A percentile compares a stretch with the other conserved stretches of the same genome.
Evolutionary conservation across 2,888 invertebrate genomes (phyloP).

Genomic region (Hirtodrosophila histrioides): DNA sequence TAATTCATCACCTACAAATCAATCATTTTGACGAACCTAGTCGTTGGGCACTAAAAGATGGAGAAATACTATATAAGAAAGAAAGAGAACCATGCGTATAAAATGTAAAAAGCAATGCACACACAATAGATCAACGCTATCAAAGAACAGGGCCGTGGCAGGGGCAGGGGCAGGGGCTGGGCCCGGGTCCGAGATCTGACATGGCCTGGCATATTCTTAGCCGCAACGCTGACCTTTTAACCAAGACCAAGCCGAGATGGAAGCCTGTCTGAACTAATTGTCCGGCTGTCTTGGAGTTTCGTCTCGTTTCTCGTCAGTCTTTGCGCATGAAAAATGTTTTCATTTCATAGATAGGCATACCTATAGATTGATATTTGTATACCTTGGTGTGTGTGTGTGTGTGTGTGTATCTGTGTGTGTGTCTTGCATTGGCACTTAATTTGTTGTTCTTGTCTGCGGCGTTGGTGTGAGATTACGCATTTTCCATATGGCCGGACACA

Average conservation of each 20-base stretch:
- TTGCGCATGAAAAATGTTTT: slow-evolving; percentile 74
- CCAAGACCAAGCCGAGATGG: slow-evolving; percentile 50
- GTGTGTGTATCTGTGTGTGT: slow-evolving; percentile 16
- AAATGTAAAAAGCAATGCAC: slow-evolving; percentile 67
- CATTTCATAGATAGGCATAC: slow-evolving; percentile 65
- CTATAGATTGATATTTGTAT: slow-evolving; percentile 60
- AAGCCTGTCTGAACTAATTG: slow-evolving; percentile 77
- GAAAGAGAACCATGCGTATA: slow-evolving; percentile 59
- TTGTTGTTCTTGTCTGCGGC: slow-evolving; percentile 68
- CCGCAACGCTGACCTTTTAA: slow-evolving; percentile 72
- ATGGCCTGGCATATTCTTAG: slow-evolving; percentile 42
- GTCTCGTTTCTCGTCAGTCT: slow-evolving; percentile 51
- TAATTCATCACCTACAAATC: slow-evolving; percentile 84
- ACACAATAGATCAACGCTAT: slow-evolving; percentile 75
- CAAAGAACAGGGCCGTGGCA: slow-evolving; percentile 47
- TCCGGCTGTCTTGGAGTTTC: slow-evolving; percentile 54
- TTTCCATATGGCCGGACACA: slow-evolving; percentile 47
- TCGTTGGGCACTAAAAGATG: slow-evolving; percentile 62
- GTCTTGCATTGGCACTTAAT: slow-evolving; percentile 67
- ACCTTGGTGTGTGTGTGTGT: slow-evolving; percentile 31
- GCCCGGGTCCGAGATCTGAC: slow-evolving; percentile 21
- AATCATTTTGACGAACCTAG: slow-evolving; percentile 83
- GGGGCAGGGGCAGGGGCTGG: slow-evolving; percentile 13
- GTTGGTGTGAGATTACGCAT: slow-evolving; percentile 74
- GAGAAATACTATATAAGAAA: slow-evolving; percentile 17